Conservation (phyloP, 2,113 vertebrate genomes). For the Bostrychus sinensis region DNA sequence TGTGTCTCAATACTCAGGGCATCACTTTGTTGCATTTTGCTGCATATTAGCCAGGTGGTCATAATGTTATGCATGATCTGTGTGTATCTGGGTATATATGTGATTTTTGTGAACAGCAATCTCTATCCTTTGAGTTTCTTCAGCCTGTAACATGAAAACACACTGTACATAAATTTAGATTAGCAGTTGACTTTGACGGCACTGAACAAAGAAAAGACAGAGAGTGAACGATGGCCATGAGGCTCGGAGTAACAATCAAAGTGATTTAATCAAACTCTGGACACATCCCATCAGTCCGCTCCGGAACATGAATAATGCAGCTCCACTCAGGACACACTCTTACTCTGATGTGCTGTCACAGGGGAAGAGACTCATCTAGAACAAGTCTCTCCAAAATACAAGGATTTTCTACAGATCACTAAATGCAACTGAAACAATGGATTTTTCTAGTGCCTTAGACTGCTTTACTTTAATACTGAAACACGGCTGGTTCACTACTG, state of each 20-base stretch:
- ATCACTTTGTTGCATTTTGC: too few relatives aligned
- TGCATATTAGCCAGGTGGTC: too few relatives aligned
- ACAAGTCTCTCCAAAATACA: not conserved
- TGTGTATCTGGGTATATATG: too few relatives aligned
- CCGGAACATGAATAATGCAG: not conserved
- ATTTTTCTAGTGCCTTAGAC: too few relatives aligned
- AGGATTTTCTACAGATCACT: not conserved
- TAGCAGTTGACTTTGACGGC: not conserved
- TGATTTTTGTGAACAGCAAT: not conserved
- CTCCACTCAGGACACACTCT: not conserved
- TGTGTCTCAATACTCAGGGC: too few relatives aligned
- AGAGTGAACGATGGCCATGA: not conserved
- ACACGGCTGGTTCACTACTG: too few relatives aligned
- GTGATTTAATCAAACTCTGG: not conserved
- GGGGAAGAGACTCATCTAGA: not conserved
- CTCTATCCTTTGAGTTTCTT: not conserved
- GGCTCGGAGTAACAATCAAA: not conserved
- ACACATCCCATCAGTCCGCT: not conserved
- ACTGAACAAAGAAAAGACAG: not conserved
- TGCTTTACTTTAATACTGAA: too few relatives aligned
- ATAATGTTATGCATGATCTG: too few relatives aligned
- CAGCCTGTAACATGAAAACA: not conserved
- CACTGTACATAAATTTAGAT: not conserved
- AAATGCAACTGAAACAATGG: not conserved
- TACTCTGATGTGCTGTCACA: not conserved